Base-by-base conservation (phyloP, 2,113 vertebrate genomes). In the Spea multiplicata region DNA sequence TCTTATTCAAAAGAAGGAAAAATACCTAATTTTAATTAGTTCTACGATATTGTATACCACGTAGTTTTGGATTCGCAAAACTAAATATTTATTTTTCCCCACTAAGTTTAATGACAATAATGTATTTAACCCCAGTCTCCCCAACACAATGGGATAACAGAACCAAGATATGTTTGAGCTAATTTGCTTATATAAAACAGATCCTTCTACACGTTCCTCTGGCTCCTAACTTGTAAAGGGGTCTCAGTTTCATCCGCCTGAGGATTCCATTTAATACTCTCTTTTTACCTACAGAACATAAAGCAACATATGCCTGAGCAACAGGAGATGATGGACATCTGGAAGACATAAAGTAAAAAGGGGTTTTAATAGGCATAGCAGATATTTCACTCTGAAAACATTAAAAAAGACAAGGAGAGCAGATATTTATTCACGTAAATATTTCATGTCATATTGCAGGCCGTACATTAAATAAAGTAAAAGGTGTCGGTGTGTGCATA, bases 161-260 rank as follows among this genome's bases (percentile, higher is more conserved):
- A 59, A 13, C 10, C 14, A 59, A 59, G 14, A 59, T 59, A 59
- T 59, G 12, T 48, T 69, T 69, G 8, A 48, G 16, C 67, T 48
- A 69, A 69, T 69, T 69, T 47, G 12, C 16, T 69, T 69, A 49
- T 16, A 69, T 69, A 47, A 69, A 69, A 48, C 46, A n/a, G 46
- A 16, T 16, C 47, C 67, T 69, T 69, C 47, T 49, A 69, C 67
- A 14, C 48, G 47, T 69, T 69, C 47, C 13, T 8, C 67, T 50
- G 49, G 67, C 16, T 69, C 47, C 14, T 48, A 4, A 69, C 48
- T 49, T 69, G 44, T 49, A 49, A 49, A 69, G 47, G 13, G 47
- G 14, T n/a, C 49, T 13, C 7, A 49, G 14, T 69, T 49, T n/a
- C 6, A 8, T 0, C 49, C 67, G 14, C 47, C 1, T 3, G 67